These are phyloP conservation scores for Heliothis peltigera DNA, from an alignment of 2,888 invertebrate genomes.

Conservation along the genomic window DNA sequence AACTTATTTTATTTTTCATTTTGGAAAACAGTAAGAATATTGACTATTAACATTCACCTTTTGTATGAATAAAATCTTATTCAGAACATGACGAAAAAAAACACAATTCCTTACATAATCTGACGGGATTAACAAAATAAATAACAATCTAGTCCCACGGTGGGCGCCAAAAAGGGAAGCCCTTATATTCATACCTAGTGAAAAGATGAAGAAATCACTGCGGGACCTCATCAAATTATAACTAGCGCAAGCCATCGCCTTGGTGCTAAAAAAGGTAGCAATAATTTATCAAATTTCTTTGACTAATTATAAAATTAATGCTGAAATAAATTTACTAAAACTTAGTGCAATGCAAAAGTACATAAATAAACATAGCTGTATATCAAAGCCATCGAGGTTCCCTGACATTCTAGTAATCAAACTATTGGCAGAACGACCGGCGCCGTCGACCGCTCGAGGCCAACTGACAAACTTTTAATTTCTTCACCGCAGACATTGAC, in stretches of 20 bases:
- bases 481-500: conserved; percentile 85
- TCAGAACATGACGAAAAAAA: conserved; percentile 9
- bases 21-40: too few relatives aligned
- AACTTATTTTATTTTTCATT: too few relatives aligned
- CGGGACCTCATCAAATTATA: conserved; percentile 81
- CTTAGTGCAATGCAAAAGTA: conserved; percentile 7
- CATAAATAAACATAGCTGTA: conserved; percentile 26
- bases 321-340: background rate
- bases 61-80: too few relatives aligned
- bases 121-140: conserved; percentile 33
- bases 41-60: too few relatives aligned
- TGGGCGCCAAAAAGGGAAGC: conserved; percentile 78
- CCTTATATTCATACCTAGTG: conserved; percentile 81
- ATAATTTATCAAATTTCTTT: conserved; percentile 6
- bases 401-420: conserved; percentile 69
- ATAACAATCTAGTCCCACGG: conserved; percentile 66
- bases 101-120: conserved; percentile 29
- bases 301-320: background rate
- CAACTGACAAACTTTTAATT: conserved; percentile 88
- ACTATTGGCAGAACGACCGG: conserved; percentile 74
- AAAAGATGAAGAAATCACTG: conserved; percentile 77
- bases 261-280: conserved; percentile 44
- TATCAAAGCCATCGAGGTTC: conserved; percentile 39
- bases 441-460: conserved; percentile 81
- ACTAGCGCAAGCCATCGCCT: conserved; percentile 73